phyloP scores from a whole-genome alignment of 2,797 vertebrate genomes.

The Schizothorax lantsangensis region DNA sequence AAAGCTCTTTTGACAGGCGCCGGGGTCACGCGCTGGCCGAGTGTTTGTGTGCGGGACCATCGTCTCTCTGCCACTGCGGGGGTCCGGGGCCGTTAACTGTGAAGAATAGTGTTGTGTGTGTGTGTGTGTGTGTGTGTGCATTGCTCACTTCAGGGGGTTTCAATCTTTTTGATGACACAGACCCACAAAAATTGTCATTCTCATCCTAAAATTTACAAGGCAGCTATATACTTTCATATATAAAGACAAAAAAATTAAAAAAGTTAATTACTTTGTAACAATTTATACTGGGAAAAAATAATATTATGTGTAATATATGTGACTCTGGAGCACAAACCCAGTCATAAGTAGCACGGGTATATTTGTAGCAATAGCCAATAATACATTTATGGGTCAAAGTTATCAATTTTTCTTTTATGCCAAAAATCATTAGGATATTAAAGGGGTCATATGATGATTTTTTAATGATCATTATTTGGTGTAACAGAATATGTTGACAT shows the following conservation, averaged over 20 bases:
- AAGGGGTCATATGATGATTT: too few relatives aligned
- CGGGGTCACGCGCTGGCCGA: slow-evolving; percentile 70
- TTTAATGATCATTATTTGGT: too few relatives aligned
- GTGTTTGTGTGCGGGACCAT: slow-evolving; percentile 73
- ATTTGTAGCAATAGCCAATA: too few relatives aligned
- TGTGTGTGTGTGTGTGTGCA: neutral
- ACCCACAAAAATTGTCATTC: neutral
- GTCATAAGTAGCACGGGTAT: too few relatives aligned
- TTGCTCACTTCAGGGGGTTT: neutral
- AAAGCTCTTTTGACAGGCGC: slow-evolving; percentile 72
- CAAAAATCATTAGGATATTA: too few relatives aligned
- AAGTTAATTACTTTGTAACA: neutral
- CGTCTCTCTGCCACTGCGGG: slow-evolving; percentile 52
- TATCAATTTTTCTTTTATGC: accelerated
- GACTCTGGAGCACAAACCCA: too few relatives aligned
- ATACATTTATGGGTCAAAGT: too few relatives aligned
- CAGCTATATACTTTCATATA: neutral
- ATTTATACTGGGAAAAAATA: too few relatives aligned
- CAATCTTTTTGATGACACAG: neutral
- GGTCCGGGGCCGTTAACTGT: neutral
- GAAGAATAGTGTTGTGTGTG: neutral
- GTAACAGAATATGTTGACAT: too few relatives aligned
- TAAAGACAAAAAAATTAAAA: neutral
- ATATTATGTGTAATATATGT: too few relatives aligned
- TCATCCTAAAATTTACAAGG: neutral